These are phyloP conservation scores for Anagrus nilaparvatae DNA, from an alignment of 1,140 invertebrate genomes.

Conservation along the genomic window DNA sequence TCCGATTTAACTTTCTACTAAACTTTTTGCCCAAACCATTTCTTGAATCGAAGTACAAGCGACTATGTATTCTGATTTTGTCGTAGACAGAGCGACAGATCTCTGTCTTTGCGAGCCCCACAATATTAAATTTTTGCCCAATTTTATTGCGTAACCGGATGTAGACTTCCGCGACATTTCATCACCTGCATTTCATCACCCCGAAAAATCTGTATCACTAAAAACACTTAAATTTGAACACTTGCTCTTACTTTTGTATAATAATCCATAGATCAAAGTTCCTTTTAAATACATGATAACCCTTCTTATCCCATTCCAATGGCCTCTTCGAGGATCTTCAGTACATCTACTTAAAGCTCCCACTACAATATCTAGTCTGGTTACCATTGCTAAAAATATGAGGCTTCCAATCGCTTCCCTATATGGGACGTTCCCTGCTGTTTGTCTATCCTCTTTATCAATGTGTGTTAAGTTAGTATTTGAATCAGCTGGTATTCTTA, in stretches of 20 bases:
- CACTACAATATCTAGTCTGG: slow-evolving; percentile 20
- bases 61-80: slow-evolving; percentile 2
- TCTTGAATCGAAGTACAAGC: slow-evolving; percentile 1
- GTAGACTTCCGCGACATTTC: slow-evolving; percentile 13
- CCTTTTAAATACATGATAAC: slow-evolving; percentile 26
- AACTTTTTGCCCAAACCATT: slow-evolving; percentile 5
- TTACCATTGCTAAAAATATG: neutral
- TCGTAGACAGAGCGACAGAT: slow-evolving; percentile 11
- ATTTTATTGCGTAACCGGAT: slow-evolving; percentile 16
- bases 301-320: slow-evolving; percentile 20
- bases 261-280: slow-evolving; percentile 16
- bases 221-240: slow-evolving; percentile 13
- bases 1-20: no score
- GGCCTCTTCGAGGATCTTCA: slow-evolving; percentile 11
- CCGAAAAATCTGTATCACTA: slow-evolving; percentile 24
- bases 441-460: slow-evolving; percentile 7
- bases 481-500: slow-evolving; percentile 1
- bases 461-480: neutral
- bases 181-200: slow-evolving; percentile 21
- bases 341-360: slow-evolving; percentile 11
- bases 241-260: neutral
- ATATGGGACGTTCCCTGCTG: neutral
- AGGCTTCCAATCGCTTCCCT: slow-evolving; percentile 1
- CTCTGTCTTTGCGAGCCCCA: slow-evolving; percentile 26
- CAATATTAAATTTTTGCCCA: slow-evolving; percentile 10